phyloP scores from a whole-genome alignment of 1,140 invertebrate genomes.

The Littorina saxatilis region DNA sequence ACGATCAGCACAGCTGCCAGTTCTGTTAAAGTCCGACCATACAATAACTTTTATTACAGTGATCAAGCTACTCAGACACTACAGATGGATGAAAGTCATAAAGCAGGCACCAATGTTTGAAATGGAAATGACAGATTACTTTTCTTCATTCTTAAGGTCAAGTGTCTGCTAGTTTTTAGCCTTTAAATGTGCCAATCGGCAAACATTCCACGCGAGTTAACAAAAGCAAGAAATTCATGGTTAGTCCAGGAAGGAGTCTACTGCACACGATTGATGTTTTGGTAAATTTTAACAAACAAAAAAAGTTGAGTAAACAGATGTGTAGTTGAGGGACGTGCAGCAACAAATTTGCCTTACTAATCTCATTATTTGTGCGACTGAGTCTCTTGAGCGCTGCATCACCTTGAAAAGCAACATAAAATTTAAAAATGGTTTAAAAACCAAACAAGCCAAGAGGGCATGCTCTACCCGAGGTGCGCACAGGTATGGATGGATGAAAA shows the following conservation, averaged over 20 bases:
- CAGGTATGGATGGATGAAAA: not conserved
- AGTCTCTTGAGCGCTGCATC: conserved; percentile 37
- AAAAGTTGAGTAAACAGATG: conserved; percentile 27
- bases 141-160: not conserved
- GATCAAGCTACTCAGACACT: not conserved
- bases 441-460: not conserved
- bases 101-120: conserved; percentile 15
- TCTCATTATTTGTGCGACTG: conserved; percentile 38
- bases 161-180: not conserved
- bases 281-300: not conserved
- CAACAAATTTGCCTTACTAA: conserved; percentile 41
- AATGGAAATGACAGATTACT: not conserved
- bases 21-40: not conserved
- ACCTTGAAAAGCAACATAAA: conserved; percentile 36
- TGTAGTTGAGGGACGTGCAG: conserved; percentile 39
- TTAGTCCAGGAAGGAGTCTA: conserved; percentile 27
- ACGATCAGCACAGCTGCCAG: not conserved
- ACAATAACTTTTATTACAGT: too few species aligned
- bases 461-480: not conserved
- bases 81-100: conserved; percentile 9
- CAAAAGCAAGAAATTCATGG: conserved; percentile 19
- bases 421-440: not conserved
- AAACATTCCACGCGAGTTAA: conserved; percentile 33
- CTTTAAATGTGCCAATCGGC: not conserved
- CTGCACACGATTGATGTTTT: conserved; percentile 26